Evolutionary conservation across 2,797 vertebrate species (phyloP).

Genomic region (Peromyscus eremicus): DNA sequence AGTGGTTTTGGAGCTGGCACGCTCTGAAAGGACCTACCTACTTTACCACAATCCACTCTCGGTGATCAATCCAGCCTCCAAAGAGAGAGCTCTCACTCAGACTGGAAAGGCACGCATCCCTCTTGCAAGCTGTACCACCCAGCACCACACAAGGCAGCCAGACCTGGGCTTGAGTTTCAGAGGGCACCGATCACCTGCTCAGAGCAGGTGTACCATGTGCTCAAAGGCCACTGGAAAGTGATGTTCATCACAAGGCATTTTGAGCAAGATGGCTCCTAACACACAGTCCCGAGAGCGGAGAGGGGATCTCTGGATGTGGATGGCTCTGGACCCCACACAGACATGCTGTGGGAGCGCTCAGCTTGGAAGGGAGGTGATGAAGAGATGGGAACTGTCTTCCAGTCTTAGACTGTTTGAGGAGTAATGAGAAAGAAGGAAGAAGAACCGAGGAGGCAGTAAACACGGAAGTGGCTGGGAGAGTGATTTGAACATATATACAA

Average conservation of each 20-base stretch:
- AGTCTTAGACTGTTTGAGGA: not conserved
- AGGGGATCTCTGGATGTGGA: fast-evolving
- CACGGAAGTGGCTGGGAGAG: not conserved
- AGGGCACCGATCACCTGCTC: not conserved
- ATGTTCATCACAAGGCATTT: not conserved
- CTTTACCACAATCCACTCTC: not conserved
- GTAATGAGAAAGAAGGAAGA: not conserved
- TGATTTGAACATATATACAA: not conserved
- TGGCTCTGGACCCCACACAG: not conserved
- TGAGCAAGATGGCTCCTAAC: not conserved
- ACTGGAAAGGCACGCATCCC: not conserved
- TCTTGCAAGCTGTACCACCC: not conserved
- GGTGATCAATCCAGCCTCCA: not conserved
- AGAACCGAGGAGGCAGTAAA: not conserved
- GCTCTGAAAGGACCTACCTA: not conserved
- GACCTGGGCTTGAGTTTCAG: not conserved
- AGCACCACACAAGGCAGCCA: too few relatives aligned
- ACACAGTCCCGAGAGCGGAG: not conserved
- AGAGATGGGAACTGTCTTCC: not conserved
- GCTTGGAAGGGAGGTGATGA: not conserved
- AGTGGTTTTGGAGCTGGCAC: too few relatives aligned
- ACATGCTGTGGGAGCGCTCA: not conserved
- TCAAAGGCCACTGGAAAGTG: not conserved
- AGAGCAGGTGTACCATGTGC: not conserved
- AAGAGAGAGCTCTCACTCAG: not conserved